Base-by-base conservation (phyloP, 2,888 invertebrate genomes). In the Ectemnius continuus region DNA sequence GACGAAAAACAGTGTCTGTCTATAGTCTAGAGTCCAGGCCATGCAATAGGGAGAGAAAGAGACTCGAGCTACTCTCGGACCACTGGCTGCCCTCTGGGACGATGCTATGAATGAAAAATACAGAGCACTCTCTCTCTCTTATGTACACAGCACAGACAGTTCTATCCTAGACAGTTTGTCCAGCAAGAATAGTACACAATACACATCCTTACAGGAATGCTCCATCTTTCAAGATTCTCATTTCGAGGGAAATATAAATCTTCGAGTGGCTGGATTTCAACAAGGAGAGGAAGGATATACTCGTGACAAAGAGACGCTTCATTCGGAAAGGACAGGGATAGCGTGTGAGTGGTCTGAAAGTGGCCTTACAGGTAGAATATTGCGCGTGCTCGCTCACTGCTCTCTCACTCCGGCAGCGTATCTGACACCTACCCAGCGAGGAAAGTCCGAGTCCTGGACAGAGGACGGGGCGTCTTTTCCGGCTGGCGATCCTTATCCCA, bases 361-460 rank as follows among this genome's bases (percentile, higher is more conserved):
- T 70, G 47, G 64, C 13, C 47, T 26, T 56, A 67, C 71, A 59
- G 26, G 45, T 57, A 63, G 71, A 75, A 79, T 66, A 73, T 71
- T 71, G 77, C 82, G 80, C 78, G 75, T 82, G 78, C 14, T 52
- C 13, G 52, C 70, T 70, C 75, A 66, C 47, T 47, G 75, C 75
- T 65, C 48, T 65, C 48, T 75, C 64, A 72, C 70, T 65, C 65
- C 46, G 62, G 16, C 46, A 60, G 16, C 1, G 16, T 70, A 70
- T 78, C 69, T 48, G 62, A 76, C 78, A 75, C 82, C 71, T 59
- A 82, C 81, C 74, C 69, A 80, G 72, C 61, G 61, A 73, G 76
- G 67, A 70, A 45, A 69, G 62, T 48, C 63, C 20, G 57, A 74
- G 70, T 74, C 74, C 82, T 76, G 67, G 14, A 23, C 23, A 23